Conservation (phyloP, 2,888 invertebrate genomes). For the Leptinotarsa peninsularis region DNA sequence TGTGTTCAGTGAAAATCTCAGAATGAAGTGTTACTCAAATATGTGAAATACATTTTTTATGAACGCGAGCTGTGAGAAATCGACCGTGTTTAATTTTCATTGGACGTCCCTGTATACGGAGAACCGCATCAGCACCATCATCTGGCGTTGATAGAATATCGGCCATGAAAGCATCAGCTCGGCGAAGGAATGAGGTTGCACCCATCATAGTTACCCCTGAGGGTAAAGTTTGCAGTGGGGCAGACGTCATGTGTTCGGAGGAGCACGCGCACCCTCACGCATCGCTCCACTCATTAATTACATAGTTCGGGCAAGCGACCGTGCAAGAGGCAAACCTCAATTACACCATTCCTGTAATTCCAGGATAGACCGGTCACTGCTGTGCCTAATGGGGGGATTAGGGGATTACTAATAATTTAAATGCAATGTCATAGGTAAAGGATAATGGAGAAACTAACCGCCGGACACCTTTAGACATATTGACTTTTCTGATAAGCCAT, state of each 20-base stretch:
- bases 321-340: conserved; percentile 57
- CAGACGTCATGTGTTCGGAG: conserved; percentile 46
- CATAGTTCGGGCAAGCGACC: conserved; percentile 54
- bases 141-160: conserved; percentile 41
- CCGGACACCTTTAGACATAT: conserved; percentile 21
- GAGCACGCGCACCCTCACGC: conserved; percentile 54
- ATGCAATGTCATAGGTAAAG: conserved; percentile 25
- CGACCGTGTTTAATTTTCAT: too few relatives aligned
- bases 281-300: conserved; percentile 58
- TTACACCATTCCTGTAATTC: conserved; percentile 60
- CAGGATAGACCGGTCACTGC: conserved; percentile 53
- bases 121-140: conserved; percentile 29
- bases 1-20: too few relatives aligned
- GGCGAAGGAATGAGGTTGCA: conserved; percentile 35
- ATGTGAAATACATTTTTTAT: too few relatives aligned
- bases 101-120: too few relatives aligned
- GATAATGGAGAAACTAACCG: conserved; percentile 28
- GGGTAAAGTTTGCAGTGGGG: conserved; percentile 49
- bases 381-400: conserved; percentile 38
- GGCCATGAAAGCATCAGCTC: conserved; percentile 32
- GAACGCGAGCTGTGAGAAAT: too few relatives aligned
- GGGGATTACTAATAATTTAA: conserved; percentile 31
- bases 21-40: too few relatives aligned
- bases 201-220: conserved; percentile 42
- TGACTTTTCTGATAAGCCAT: conserved; percentile 10